These are phyloP conservation scores for Aeoliscus strigatus DNA, from an alignment of 2,797 vertebrate genomes.

Conservation along the genomic window DNA sequence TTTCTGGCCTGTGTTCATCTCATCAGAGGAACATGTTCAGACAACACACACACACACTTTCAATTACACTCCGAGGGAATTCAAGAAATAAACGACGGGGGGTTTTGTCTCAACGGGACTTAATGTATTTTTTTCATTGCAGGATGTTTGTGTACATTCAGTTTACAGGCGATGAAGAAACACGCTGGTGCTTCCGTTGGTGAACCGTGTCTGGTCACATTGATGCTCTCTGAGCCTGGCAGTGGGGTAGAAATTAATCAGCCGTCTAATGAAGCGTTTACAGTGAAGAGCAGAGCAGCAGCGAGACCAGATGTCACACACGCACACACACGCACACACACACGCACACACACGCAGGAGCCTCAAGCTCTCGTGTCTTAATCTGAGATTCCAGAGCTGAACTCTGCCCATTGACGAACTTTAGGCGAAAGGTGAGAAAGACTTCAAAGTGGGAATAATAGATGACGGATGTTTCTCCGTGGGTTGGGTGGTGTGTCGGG, in stretches of 20 bases:
- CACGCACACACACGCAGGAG: too few relatives aligned
- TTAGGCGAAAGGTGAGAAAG: conserved; percentile 45
- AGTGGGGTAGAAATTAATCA: conserved; percentile 31
- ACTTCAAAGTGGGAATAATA: conserved; percentile 48
- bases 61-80: too few relatives aligned
- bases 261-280: conserved; percentile 47
- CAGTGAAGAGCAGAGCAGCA: conserved; percentile 19
- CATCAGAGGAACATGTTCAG: too few relatives aligned
- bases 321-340: too few relatives aligned
- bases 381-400: conserved; percentile 31
- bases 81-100: too few relatives aligned
- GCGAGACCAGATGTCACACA: conserved; percentile 32
- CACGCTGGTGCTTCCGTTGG: too few relatives aligned
- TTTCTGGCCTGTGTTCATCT: too few relatives aligned
- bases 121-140: too few relatives aligned
- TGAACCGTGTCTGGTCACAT: conserved; percentile 15
- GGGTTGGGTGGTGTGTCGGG: conserved; percentile 16
- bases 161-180: too few relatives aligned
- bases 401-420: conserved; percentile 23
- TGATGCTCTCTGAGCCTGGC: conserved; percentile 16
- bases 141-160: too few relatives aligned
- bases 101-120: too few relatives aligned
- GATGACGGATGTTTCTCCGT: conserved; percentile 20
- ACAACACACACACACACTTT: too few relatives aligned
- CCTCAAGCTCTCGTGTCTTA: conserved; percentile 40